Evolutionary conservation across 2,797 vertebrate genomes (phyloP), one percentile per base, ranked within the genome.

Genomic region (Cryptoprocta ferox): DNA sequence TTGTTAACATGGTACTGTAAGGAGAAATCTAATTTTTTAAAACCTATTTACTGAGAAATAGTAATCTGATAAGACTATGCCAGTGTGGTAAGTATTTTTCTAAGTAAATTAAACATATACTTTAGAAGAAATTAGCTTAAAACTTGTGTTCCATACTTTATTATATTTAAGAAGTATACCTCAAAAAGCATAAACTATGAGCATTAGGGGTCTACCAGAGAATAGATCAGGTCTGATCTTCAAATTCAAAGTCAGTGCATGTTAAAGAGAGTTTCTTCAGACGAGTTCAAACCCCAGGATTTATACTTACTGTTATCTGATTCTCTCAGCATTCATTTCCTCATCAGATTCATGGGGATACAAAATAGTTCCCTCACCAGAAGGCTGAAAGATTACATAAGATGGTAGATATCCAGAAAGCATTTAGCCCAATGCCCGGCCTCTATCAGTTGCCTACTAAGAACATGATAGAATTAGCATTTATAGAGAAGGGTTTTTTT

Each of bases 251-350:
- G 73, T 37, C 32, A 71, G 19, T 11, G 7, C 1, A 2, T 19
- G 13, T n/a, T 89, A 61, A 79, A 79, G 8, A 63, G 8, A 14
- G 1, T 68, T 12, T 19, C 30, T 3, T 68, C 45, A 81, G 32
- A 80, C 48, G 21, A 97, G 61, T 75, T 96, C 79, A 86, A 82
- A 82, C 89, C 24, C 56, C 65, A 75, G 35, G 61, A 93, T 84
- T 96, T 88, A n/a, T 56, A 35, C 18, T 97, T 78, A 48, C 26
- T 82, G 26, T 50, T 21, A 32, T 85, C 80, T 81, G 84, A 90
- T 66, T 96, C 14, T 65, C 45, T 92, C 30, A 32, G 39, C 63
- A 85, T 86, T 91, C 75, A 37, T 94, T 93, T 93, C 91, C 35
- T 95, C 76, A 66, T 92, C 6, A 11, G 24, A 70, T 65, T 63